Evolutionary conservation across 2,113 vertebrate species (phyloP).

Genomic region (Burhinus oedicnemus): DNA sequence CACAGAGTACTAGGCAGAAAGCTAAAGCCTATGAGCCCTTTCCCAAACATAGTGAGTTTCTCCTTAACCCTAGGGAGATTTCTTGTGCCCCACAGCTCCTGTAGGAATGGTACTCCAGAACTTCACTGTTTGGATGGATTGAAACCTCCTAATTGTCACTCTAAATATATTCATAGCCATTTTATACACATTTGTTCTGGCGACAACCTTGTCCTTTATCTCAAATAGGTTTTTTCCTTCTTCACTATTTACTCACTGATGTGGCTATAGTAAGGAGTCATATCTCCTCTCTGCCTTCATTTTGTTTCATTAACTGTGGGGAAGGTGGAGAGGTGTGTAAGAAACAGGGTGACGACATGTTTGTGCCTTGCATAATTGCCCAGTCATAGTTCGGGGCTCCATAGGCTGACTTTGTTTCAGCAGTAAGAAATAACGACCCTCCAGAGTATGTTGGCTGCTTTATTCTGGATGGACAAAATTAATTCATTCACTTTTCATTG

Average conservation of each 20-base stretch:
- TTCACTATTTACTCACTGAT: neutral
- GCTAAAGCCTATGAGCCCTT: neutral
- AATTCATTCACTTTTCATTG: neutral
- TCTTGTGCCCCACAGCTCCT: neutral
- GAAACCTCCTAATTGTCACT: neutral
- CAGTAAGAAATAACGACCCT: neutral
- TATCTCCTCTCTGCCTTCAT: neutral
- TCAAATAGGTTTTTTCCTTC: neutral
- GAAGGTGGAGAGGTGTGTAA: neutral
- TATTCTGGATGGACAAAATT: slow-evolving; percentile 19
- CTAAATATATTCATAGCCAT: neutral
- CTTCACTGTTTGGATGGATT: neutral
- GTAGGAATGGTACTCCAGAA: neutral
- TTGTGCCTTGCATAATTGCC: neutral
- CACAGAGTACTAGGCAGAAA: neutral
- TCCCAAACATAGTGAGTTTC: neutral
- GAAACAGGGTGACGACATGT: neutral
- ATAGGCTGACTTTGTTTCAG: neutral
- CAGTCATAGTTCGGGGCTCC: neutral
- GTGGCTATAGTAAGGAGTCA: neutral
- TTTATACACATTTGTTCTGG: neutral
- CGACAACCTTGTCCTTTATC: neutral
- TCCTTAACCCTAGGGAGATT: neutral
- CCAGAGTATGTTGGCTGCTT: neutral
- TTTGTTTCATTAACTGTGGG: neutral